Conservation (phyloP, 2,113 vertebrate species). For the Oncorhynchus keta region DNA sequence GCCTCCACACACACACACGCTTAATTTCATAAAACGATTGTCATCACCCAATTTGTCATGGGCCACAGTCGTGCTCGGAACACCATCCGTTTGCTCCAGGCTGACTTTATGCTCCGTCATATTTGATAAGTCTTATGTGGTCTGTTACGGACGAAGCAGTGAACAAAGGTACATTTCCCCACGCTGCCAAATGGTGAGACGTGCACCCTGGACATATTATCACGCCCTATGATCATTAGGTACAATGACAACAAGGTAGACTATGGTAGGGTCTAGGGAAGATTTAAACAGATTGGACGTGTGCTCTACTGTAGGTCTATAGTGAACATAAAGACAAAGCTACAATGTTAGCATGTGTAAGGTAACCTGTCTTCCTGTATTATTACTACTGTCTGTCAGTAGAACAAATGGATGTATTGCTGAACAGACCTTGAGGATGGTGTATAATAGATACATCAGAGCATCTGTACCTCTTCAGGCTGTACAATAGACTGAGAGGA, state of each 20-base stretch:
- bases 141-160: background rate
- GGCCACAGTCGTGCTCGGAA: constrained; percentile 17
- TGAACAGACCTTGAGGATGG: too few species aligned
- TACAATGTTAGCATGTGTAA: background rate
- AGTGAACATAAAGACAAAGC: background rate
- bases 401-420: too few species aligned
- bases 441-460: too few species aligned
- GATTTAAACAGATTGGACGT: background rate
- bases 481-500: too few species aligned
- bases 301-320: background rate
- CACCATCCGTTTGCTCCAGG: background rate
- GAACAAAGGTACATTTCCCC: background rate
- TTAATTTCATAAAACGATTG: constrained; percentile 22
- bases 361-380: constrained; percentile 21
- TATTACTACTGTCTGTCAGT: too few species aligned
- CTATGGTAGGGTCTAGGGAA: background rate
- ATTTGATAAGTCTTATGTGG: background rate
- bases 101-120: background rate
- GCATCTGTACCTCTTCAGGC: too few species aligned
- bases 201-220: background rate
- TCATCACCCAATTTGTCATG: constrained; percentile 13
- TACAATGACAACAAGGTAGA: background rate
- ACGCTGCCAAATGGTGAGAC: background rate
- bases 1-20: background rate
- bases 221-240: background rate